These are phyloP conservation scores for Acestrorhynchus altus DNA, from an alignment of 2,797 vertebrate genomes.

Conservation along the genomic window DNA sequence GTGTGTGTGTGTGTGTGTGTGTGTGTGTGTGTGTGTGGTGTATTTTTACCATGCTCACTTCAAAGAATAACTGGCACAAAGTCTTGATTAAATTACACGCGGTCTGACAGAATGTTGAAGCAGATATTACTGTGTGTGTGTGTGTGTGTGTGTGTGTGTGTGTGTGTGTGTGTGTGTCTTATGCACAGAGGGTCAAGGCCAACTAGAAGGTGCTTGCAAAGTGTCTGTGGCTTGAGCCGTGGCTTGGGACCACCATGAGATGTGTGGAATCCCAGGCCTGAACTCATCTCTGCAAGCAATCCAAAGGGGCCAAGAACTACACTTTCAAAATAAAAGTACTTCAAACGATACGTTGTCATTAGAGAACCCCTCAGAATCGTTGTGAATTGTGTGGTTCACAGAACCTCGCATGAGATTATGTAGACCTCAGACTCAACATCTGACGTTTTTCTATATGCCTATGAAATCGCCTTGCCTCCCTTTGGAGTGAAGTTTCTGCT, in stretches of 20 bases:
- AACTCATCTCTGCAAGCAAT: conserved; percentile 26
- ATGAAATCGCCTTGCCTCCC: too few relatives aligned
- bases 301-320: not conserved
- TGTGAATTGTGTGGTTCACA: too few relatives aligned
- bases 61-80: conserved; percentile 61
- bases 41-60: conserved; percentile 55
- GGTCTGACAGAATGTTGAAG: conserved; percentile 54
- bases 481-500: too few relatives aligned
- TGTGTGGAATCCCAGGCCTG: conserved; percentile 65
- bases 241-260: conserved; percentile 72
- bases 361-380: too few relatives aligned
- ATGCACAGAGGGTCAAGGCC: conserved; percentile 77
- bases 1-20: conserved; percentile 25
- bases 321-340: conserved; percentile 24
- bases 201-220: conserved; percentile 81
- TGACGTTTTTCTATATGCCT: too few relatives aligned
- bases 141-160: conserved; percentile 29
- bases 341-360: too few relatives aligned
- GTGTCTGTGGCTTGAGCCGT: conserved; percentile 78
- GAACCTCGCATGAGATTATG: too few relatives aligned
- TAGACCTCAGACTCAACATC: too few relatives aligned
- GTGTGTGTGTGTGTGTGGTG: conserved; percentile 38
- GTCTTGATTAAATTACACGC: conserved; percentile 58
- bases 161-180: conserved; percentile 20
- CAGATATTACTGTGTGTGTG: conserved; percentile 44